Evolutionary conservation across 64 coral and sea anemone species (phyloP), one percentile per base, ranked within the genome.

Genomic region (Pachyseris speciosa): DNA sequence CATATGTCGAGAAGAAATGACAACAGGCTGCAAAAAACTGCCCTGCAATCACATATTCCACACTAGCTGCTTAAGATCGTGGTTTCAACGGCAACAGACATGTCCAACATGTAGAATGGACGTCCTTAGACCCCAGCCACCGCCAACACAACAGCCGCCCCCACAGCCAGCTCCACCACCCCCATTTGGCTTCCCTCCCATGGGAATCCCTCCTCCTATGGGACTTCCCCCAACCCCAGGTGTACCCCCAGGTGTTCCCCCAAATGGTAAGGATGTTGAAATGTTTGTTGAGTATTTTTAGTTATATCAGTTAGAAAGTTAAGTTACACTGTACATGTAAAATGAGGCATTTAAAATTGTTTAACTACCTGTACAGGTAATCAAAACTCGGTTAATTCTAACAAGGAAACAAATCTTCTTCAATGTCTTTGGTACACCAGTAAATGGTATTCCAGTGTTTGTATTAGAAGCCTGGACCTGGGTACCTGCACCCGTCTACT

Each of bases 41-140:
- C 96, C 96, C 5, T 98, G 96, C 53, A 98, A 98, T 78, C 96
- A 98, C 52, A 98, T 98, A 24, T 98, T 98, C 72, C 96, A 98
- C 68, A 90, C 93, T 17, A 98, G 96, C 61, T 98, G 96, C 41
- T 76, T 98, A 47, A 88, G 96, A 50, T 98, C 96, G 5, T 98
- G 96, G 96, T 98, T 98, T 86, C 96, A 98, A 74, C 50, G 96
- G 3, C 96, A 98, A 22, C 96, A 98, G 55, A 98, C 96, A 49
- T 98, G 95, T 78, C 96, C 96, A 27, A 98, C 96, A 10, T 98
- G 96, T 69, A 85, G 96, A 63, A 94, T 98, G 95, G 95, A 98
- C 88, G 91, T 98, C 1, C 72, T 98, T 24, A 77, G 94, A 67
- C 89, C 94, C 37, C 75, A 63, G 28, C 87, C 87, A 37, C 74